phyloP scores from a whole-genome alignment of 92 coral and sea anemone species.

The Parazoanthus atlanticus region DNA sequence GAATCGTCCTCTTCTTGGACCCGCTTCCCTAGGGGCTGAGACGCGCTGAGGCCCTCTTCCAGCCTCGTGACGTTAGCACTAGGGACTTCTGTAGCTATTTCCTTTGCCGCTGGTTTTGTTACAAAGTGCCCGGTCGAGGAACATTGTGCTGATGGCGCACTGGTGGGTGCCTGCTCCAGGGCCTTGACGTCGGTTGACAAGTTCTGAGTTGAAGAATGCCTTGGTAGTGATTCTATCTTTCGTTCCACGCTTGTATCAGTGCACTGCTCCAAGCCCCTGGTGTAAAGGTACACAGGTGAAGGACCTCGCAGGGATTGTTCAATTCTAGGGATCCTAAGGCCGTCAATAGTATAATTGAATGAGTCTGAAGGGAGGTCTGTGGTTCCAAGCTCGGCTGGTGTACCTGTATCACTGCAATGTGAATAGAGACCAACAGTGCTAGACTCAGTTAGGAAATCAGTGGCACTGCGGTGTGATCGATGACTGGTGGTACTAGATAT shows the following conservation, averaged over 20 bases:
- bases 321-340: slow-evolving; percentile 27
- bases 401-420: too few species aligned
- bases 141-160: background rate
- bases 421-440: too few species aligned
- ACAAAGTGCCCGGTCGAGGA: background rate
- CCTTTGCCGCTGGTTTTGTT: background rate
- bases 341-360: slow-evolving; percentile 14
- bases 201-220: background rate
- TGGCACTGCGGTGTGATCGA: too few species aligned
- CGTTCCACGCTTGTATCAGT: background rate
- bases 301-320: background rate
- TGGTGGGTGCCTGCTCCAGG: background rate
- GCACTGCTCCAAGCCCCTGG: background rate
- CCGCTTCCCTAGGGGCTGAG: slow-evolving; percentile 18
- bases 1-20: background rate
- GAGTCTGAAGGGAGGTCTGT: background rate
- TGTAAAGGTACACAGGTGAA: background rate
- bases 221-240: background rate
- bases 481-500: too few species aligned
- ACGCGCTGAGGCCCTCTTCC: background rate
- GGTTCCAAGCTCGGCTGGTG: background rate
- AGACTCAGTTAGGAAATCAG: background rate
- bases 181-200: background rate
- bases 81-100: background rate
- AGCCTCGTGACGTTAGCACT: background rate